Base-by-base conservation (phyloP, 2,888 invertebrate species). In the Cephus pygmeus region DNA sequence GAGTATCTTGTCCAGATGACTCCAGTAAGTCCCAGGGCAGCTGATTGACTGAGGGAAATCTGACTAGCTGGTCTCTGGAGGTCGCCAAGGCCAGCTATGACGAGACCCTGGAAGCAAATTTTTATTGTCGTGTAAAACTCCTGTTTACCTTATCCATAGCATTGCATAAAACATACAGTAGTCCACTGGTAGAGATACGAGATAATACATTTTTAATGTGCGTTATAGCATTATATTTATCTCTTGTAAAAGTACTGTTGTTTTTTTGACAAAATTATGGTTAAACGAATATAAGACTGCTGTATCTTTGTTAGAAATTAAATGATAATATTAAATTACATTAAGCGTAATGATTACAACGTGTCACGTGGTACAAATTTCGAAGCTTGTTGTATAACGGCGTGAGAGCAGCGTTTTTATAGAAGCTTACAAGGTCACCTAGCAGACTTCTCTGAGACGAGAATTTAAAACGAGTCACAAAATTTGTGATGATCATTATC, bases 1-100 rank as follows among this genome's bases (percentile, higher is more conserved):
- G 99, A 99, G 91, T 99, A 95, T 81, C 99, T 94, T 12, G 98
- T 97, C 99, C 99, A 99, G 86, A 99, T 96, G 35, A 96, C 87
- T 36, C 98, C 98, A 33, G 99, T 99, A 4, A 96, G 95, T 30
- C 96, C 96, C 77, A 99, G 93, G 12, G 98, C 96, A 30, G 92
- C 92, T 34, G 97, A 96, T 92, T 98, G 98, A 73, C 95, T 92
- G 71, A 97, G 86, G 87, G 98, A 98, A 79, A 99, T 93, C 89
- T 95, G 95, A 85, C 97, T 97, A 31, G 97, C 98, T 69, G 99
- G 99, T 84, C 99, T 94, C 77, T 94, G 93, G 87, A 98, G 92
- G 92, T 99, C 99, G 86, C 97, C 96, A 81, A 98, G 92, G 78
- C 98, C 98, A 86, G 98, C 98, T 80, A 96, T 92, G 80, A 98